Conservation (phyloP, 2,888 invertebrate species). For the Plusia festucae region DNA sequence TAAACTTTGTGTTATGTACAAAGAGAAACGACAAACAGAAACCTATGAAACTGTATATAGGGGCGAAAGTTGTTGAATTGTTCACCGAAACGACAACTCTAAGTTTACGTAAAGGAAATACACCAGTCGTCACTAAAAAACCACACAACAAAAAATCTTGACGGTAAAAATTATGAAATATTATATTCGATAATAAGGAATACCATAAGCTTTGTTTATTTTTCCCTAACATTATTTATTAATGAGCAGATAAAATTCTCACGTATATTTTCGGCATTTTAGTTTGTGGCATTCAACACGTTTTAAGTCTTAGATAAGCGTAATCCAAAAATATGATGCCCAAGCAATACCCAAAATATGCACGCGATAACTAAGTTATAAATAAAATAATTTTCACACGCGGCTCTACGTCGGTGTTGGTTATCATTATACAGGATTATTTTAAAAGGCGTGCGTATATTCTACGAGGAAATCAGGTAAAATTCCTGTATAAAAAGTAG, state of each 20-base stretch:
- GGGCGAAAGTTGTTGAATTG: background rate
- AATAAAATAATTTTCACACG: no score
- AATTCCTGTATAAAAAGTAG: no score
- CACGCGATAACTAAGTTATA: constrained; percentile 4
- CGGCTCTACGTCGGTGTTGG: no score
- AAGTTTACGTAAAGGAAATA: no score
- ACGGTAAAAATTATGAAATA: background rate
- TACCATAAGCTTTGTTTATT: background rate
- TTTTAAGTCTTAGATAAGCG: background rate
- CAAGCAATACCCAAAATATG: background rate
- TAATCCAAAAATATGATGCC: background rate
- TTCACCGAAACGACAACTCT: no score
- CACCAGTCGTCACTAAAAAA: background rate
- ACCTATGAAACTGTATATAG: background rate
- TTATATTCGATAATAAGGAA: background rate
- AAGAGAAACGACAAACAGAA: background rate
- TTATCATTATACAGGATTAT: no score
- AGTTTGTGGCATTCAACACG: constrained; percentile 1
- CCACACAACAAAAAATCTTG: background rate
- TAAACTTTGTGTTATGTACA: background rate
- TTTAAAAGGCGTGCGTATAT: no score
- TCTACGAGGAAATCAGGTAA: no score
- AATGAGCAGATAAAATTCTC: background rate
- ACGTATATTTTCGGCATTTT: background rate
- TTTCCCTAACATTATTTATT: background rate